Evolutionary conservation across 1,140 invertebrate genomes (phyloP), one percentile per base, ranked within the genome.

Genomic region (Gerris buenoi): DNA sequence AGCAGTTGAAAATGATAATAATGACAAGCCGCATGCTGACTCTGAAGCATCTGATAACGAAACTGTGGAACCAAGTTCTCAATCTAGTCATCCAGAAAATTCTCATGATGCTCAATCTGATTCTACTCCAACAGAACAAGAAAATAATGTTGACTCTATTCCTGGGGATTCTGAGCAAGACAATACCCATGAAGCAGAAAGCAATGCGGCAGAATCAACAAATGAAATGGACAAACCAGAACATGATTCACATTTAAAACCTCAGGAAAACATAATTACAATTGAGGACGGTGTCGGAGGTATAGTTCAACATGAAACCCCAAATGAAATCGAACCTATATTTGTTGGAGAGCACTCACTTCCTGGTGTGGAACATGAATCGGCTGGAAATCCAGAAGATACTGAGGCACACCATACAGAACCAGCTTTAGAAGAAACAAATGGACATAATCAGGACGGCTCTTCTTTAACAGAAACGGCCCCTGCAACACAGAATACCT

Each of bases 21-120:
- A n/a, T n/a, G n/a, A n/a, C n/a, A n/a, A n/a, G n/a, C n/a, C n/a
- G n/a, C n/a, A n/a, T 68, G 63, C 57, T 63, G 64, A 62, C 26
- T 25, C 65, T 22, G 72, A 72, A 60, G 23, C 68, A 64, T 22
- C 25, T 13, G 64, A 23, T 65, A 25, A 10, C 18, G 72, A 72
- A 65, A 66, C 65, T 63, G 67, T 60, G 2, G 61, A 68, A 26
- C 64, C 67, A 63, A 25, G 3, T 61, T 5, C n/a, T 10, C n/a
- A 5, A n/a, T 22, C 5, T 10, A 61, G 69, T n/a, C 70, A 27
- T 25, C 62, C 14, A n/a, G 65, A 61, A 22, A 25, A 61, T 22
- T n/a, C n/a, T n/a, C 3, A 61, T 22, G 59, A 61, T 10, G 59
- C 13, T 56, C 46, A 56, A 14, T 13, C n/a, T 56, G 46, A 56